These are phyloP conservation scores for Parazoanthus swiftii DNA, from an alignment of 92 coral and sea anemone genomes.

Conservation along the genomic window DNA sequence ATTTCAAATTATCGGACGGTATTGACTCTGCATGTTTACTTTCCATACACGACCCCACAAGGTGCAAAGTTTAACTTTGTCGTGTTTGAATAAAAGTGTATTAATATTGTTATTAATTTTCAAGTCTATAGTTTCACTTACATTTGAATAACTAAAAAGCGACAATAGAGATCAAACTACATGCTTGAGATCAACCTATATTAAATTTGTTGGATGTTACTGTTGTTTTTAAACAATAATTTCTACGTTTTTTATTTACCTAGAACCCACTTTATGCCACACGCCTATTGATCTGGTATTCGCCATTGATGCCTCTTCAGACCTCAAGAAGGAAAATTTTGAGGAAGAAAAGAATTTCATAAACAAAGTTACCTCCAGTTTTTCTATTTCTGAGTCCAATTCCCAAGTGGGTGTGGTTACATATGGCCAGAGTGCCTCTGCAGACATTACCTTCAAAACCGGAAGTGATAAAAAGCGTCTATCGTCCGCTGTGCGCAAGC, in stretches of 20 bases:
- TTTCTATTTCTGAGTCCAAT: slow-evolving; percentile 22
- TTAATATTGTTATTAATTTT: too few relatives aligned
- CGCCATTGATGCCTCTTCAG: slow-evolving; percentile 22
- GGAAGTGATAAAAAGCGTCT: slow-evolving; percentile 16
- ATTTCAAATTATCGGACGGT: too few relatives aligned
- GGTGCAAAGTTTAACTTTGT: too few relatives aligned
- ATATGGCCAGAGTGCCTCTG: slow-evolving; percentile 15
- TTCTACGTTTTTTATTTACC: background rate
- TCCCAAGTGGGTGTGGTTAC: slow-evolving; percentile 19
- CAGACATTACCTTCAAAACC: slow-evolving; percentile 3
- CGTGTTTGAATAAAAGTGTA: too few relatives aligned
- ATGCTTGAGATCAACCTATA: background rate
- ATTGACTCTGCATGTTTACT: too few relatives aligned
- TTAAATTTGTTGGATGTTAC: background rate
- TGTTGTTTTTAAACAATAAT: background rate
- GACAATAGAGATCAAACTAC: too few relatives aligned
- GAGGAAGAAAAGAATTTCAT: slow-evolving; percentile 22
- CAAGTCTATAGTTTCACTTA: too few relatives aligned
- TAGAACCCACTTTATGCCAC: background rate
- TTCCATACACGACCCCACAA: too few relatives aligned
- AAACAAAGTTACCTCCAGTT: slow-evolving; percentile 11
- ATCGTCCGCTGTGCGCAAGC: slow-evolving; percentile 11
- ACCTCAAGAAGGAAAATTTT: background rate
- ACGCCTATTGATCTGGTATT: slow-evolving; percentile 16
- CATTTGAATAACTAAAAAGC: too few relatives aligned